Percentiles rank a stretch among this genome's conserved stretches.
phyloP scores from a whole-genome alignment of 2,797 vertebrate genomes.

The Mormyrops boulengeri region DNA sequence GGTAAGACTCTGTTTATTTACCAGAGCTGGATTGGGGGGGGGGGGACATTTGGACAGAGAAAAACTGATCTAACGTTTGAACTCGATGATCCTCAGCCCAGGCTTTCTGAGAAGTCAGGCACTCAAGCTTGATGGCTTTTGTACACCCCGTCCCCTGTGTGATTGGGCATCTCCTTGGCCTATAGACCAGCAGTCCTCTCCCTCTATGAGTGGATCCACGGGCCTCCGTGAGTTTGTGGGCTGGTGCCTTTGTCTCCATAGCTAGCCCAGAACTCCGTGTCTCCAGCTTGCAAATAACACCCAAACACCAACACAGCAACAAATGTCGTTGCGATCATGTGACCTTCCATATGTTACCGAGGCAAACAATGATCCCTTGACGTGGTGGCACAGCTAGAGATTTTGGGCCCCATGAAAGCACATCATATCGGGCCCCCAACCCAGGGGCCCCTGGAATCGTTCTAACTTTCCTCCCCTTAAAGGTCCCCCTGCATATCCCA shows the following conservation, averaged over 20 bases:
- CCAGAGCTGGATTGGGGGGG: conserved; percentile 40
- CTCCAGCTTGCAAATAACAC: not conserved
- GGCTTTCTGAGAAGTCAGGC: conserved; percentile 28
- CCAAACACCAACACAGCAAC: not conserved
- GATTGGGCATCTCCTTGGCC: not conserved
- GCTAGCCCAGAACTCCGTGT: not conserved
- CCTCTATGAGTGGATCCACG: not conserved
- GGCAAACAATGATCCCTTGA: not conserved
- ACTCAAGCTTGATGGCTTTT: conserved; percentile 17
- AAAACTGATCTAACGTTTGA: conserved; percentile 20
- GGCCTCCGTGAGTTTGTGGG: not conserved
- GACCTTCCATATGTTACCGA: not conserved
- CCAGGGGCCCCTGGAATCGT: not conserved
- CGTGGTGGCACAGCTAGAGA: not conserved
- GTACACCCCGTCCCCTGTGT: not conserved
- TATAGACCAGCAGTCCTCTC: not conserved
- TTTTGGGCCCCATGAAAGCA: not conserved
- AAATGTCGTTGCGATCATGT: not conserved
- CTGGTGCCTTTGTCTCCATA: not conserved
- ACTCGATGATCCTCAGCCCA: conserved; percentile 42
- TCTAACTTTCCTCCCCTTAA: not conserved
- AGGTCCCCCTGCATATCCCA: not conserved
- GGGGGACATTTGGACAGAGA: conserved; percentile 47
- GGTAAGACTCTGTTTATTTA: conserved; percentile 72
- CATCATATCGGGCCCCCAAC: not conserved